These are phyloP conservation scores for Asteroscopus sphinx DNA, from an alignment of 2,888 invertebrate genomes.

Conservation along the genomic window DNA sequence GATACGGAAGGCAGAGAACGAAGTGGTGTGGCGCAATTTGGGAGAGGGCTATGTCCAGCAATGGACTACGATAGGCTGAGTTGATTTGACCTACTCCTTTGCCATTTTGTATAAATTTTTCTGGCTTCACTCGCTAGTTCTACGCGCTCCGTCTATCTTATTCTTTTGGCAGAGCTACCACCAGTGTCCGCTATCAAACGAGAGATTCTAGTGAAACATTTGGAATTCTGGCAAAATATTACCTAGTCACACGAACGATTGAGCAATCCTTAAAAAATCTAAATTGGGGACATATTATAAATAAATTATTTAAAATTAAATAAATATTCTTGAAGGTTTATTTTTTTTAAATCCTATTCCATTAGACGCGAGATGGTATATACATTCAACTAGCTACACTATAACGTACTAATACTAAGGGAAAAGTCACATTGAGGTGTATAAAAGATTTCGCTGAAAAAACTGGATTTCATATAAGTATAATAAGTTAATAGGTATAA, in stretches of 20 bases:
- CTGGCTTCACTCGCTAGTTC: no score
- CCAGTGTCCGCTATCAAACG: slow-evolving; percentile 23
- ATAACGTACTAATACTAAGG: slow-evolving; percentile 77
- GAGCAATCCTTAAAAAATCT: slow-evolving; percentile 80
- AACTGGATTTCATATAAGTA: slow-evolving; percentile 81
- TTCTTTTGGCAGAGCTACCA: no score
- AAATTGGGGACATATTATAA: slow-evolving; percentile 65
- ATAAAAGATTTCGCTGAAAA: slow-evolving; percentile 84
- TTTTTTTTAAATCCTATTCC: slow-evolving; percentile 62
- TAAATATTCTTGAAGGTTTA: slow-evolving; percentile 55
- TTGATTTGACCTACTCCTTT: no score
- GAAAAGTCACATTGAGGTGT: slow-evolving; percentile 82
- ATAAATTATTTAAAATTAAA: slow-evolving; percentile 63
- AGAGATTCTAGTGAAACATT: slow-evolving; percentile 44
- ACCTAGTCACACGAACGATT: slow-evolving; percentile 74
- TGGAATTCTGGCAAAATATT: slow-evolving; percentile 68
- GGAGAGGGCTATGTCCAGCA: no score
- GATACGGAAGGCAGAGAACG: no score
- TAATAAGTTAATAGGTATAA: slow-evolving; percentile 77
- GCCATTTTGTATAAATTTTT: no score
- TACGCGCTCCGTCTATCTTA: no score
- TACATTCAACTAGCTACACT: slow-evolving; percentile 73
- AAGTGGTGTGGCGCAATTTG: no score
- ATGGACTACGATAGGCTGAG: no score
- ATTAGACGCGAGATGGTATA: slow-evolving; percentile 58